Percentiles rank a stretch among this genome's conserved stretches.
Conservation (phyloP, 2,888 invertebrate species). For the Caenorhabditis japonica region DNA sequence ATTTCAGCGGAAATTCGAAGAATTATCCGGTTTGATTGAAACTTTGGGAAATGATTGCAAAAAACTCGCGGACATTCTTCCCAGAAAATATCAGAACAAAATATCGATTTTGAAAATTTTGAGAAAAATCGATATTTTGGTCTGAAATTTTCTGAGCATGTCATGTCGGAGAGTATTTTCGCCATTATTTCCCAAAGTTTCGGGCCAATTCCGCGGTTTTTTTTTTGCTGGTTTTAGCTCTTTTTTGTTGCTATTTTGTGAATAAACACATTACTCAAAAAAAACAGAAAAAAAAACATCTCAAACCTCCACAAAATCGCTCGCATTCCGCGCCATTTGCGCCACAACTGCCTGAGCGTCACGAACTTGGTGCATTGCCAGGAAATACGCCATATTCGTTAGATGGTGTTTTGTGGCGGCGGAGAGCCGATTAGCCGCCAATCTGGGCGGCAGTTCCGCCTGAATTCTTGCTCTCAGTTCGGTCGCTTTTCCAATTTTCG, state of each 20-base stretch:
- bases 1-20: too few relatives aligned
- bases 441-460: slow-evolving; percentile 23
- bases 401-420: slow-evolving; percentile 18
- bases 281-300: too few relatives aligned
- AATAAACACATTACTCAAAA: not conserved
- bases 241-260: too few relatives aligned
- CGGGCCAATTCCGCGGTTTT: too few relatives aligned
- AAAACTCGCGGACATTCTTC: not conserved
- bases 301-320: slow-evolving; percentile 37
- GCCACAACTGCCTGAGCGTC: slow-evolving; percentile 35
- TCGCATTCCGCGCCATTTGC: slow-evolving; percentile 29
- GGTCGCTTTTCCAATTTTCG: slow-evolving; percentile 20
- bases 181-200: too few relatives aligned
- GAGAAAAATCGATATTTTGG: not conserved
- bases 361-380: slow-evolving; percentile 13
- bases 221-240: too few relatives aligned
- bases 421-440: slow-evolving; percentile 32
- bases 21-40: too few relatives aligned
- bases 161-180: too few relatives aligned
- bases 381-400: slow-evolving; percentile 11
- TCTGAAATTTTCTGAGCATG: too few relatives aligned
- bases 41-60: too few relatives aligned
- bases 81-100: too few relatives aligned
- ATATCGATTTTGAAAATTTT: too few relatives aligned
- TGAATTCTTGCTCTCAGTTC: slow-evolving; percentile 31